Conservation (phyloP, 2,888 invertebrate species). For the Sylvicola fuscatus region DNA sequence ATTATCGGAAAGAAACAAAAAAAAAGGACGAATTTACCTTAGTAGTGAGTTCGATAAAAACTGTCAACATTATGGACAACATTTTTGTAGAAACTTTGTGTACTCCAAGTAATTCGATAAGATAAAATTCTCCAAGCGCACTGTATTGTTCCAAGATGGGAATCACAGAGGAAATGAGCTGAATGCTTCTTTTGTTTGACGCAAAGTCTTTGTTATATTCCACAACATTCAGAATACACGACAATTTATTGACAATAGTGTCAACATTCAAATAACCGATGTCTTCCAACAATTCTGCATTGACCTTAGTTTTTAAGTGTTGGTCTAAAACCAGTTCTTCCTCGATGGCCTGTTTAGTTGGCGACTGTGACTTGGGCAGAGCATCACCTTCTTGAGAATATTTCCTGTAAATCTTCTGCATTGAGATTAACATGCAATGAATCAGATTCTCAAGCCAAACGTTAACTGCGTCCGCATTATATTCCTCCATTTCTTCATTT, state of each 20-base stretch:
- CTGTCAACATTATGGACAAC: constrained; percentile 56
- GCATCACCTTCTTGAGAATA: constrained; percentile 12
- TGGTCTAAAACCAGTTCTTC: constrained; percentile 35
- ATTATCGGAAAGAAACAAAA: not conserved
- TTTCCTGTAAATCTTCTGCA: constrained; percentile 38
- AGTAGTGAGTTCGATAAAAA: constrained; percentile 63
- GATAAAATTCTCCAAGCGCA: constrained; percentile 53
- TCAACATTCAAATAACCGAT: constrained; percentile 34
- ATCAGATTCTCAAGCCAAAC: constrained; percentile 27
- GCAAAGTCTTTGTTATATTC: constrained; percentile 23
- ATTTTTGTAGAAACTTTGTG: constrained; percentile 68
- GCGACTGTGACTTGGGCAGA: not conserved
- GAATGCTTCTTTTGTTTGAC: constrained; percentile 7
- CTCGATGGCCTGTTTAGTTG: constrained; percentile 12
- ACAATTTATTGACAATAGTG: constrained; percentile 24
- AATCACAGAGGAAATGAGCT: constrained; percentile 17
- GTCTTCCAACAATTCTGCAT: constrained; percentile 39
- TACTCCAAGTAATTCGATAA: constrained; percentile 56
- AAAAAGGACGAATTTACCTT: too few relatives aligned
- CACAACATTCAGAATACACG: constrained; percentile 24
- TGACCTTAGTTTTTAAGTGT: constrained; percentile 43
- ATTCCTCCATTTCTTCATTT: not conserved
- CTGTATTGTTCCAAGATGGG: constrained; percentile 63
- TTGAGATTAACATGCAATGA: constrained; percentile 29
- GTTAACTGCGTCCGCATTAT: constrained; percentile 13